Evolutionary conservation across 2,888 invertebrate genomes (phyloP), one percentile per base, ranked within the genome.

Genomic region (Stenoptilia bipunctidactyla): DNA sequence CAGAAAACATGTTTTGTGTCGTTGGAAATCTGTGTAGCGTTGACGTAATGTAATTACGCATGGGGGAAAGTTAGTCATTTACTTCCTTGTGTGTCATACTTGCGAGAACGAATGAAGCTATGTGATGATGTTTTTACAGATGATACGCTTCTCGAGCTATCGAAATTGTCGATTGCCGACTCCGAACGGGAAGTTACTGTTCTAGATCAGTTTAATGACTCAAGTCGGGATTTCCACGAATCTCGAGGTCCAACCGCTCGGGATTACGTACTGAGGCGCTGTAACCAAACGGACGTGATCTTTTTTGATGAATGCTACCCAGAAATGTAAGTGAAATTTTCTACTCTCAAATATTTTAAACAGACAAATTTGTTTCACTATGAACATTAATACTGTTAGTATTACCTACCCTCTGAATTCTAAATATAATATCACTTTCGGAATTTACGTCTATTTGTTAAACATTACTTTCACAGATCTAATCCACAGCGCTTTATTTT

Each of bases 231-330:
- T 8, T 3, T 30, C 30, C 13, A 34, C 14, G 34, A 34, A 14
- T 65, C 52, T 45, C 76, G 79, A 40, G 54, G 66, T 52, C 54
- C 67, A 25, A 69, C 74, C 44, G 79, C 85, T 36, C 66, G 71
- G 47, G 84, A 83, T 54, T 80, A 75, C 73, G 84, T 84, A 73
- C 76, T 92, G 48, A 85, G 88, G 57, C 87, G 87, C 70, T 93
- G 92, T 68, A 80, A 79, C 48, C 92, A 92, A 71, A 70, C 82
- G 15, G 85, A 86, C 49, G 84, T 88, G 34, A 56, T 89, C 48
- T 67, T 72, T 43, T 92, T 92, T 77, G 83, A 86, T 66, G 82
- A 86, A 72, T 86, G 88, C 64, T 92, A 91, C 71, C 86, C 89
- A 47, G 77, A 87, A 55, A 66, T 83, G 90, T 90, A 63, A 85